These are phyloP conservation scores for Drosophila parthenogenetica DNA, from an alignment of 2,888 invertebrate genomes.

Conservation along the genomic window DNA sequence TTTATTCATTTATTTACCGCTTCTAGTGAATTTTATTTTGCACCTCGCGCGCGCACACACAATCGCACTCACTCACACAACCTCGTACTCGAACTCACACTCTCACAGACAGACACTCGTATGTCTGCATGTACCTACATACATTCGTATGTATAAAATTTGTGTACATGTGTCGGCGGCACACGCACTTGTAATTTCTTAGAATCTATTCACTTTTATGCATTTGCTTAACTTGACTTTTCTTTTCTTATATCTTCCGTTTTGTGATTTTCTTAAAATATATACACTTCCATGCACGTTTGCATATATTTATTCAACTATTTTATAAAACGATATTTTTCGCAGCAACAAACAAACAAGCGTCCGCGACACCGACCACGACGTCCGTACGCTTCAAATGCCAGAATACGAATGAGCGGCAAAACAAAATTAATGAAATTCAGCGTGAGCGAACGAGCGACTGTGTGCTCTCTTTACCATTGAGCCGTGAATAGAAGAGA, in stretches of 20 bases:
- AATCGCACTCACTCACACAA: slow-evolving; percentile 18
- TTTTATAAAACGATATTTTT: slow-evolving; percentile 62
- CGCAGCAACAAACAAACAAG: slow-evolving; percentile 58
- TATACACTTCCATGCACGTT: slow-evolving; percentile 23
- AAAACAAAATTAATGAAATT: slow-evolving; percentile 51
- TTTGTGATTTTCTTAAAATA: slow-evolving; percentile 20
- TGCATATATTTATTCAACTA: slow-evolving; percentile 28
- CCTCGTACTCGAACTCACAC: slow-evolving; percentile 19
- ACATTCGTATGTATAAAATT: slow-evolving; percentile 23
- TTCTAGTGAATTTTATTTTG: slow-evolving; percentile 67
- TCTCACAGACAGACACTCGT: slow-evolving; percentile 6
- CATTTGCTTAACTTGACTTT: slow-evolving; percentile 20
- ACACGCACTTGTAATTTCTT: slow-evolving; percentile 64
- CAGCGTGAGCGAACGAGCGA: slow-evolving; percentile 10
- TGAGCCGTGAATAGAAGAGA: not conserved
- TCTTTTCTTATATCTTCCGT: slow-evolving; percentile 16
- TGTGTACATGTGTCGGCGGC: slow-evolving; percentile 32
- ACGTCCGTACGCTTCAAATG: slow-evolving; percentile 53
- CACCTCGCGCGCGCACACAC: slow-evolving; percentile 51
- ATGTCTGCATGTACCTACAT: slow-evolving; percentile 10
- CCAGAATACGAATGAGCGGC: slow-evolving; percentile 55
- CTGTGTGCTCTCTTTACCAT: not conserved
- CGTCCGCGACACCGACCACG: slow-evolving; percentile 52
- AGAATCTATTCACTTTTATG: slow-evolving; percentile 51
- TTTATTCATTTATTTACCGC: slow-evolving; percentile 61